phyloP scores from a whole-genome alignment of 2,888 invertebrate genomes.

The Petrophora chlorosata region DNA sequence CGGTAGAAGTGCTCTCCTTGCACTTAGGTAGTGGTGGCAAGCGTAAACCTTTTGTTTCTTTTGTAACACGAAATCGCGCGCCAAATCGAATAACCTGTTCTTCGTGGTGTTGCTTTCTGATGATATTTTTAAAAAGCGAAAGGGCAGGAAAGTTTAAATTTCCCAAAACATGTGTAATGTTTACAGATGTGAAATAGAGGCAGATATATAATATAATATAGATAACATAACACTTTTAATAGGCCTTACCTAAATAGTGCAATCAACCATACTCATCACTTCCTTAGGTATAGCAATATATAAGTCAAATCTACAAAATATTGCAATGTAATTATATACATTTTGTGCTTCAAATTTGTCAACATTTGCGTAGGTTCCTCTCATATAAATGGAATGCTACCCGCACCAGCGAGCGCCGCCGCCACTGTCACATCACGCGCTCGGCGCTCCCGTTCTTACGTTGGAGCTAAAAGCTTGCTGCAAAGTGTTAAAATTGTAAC shows the following conservation, averaged over 20 bases:
- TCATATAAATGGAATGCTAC: background rate
- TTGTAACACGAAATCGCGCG: slow-evolving; percentile 6
- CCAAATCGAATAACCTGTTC: slow-evolving; percentile 10
- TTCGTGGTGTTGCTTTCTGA: background rate
- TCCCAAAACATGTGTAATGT: no score
- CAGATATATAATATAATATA: no score
- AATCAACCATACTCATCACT: no score
- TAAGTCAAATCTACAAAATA: no score
- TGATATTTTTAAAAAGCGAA: background rate
- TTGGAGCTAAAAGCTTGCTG: slow-evolving; percentile 43
- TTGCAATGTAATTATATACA: no score
- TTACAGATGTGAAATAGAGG: no score
- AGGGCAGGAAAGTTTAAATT: no score
- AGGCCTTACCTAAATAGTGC: no score
- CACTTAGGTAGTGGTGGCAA: slow-evolving; percentile 20
- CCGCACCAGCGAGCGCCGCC: background rate
- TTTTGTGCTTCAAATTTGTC: no score
- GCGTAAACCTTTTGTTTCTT: slow-evolving; percentile 22
- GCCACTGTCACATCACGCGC: background rate
- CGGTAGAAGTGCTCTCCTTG: slow-evolving; percentile 18
- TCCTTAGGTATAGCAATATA: no score
- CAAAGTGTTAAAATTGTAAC: slow-evolving; percentile 55
- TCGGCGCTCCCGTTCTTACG: slow-evolving; percentile 18
- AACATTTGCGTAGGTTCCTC: no score
- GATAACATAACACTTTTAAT: no score